Percentiles rank a stretch among this genome's conserved stretches.
These are phyloP conservation scores for Ciconia nigra DNA, from an alignment of 2,797 vertebrate species.

Conservation along the genomic window DNA sequence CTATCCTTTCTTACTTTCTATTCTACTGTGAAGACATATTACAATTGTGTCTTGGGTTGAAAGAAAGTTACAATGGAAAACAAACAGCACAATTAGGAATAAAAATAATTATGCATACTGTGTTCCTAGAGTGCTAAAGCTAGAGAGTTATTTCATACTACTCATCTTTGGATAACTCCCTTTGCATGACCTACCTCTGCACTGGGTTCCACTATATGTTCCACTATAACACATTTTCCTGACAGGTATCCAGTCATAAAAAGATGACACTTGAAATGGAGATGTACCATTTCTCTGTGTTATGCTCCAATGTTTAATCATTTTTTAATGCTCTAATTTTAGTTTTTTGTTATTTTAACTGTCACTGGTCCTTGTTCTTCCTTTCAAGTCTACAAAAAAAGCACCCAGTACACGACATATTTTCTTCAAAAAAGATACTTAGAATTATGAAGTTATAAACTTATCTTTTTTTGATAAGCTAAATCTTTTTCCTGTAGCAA, in stretches of 20 bases:
- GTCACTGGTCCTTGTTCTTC: neutral
- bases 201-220: neutral
- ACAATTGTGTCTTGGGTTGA: neutral
- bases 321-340: neutral
- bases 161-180: neutral
- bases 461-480: neutral
- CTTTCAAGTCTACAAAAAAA: neutral
- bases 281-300: neutral
- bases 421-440: neutral
- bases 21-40: neutral
- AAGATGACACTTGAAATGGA: neutral
- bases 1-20: neutral
- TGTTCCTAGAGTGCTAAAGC: neutral
- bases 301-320: neutral
- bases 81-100: neutral
- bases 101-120: neutral
- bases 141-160: neutral
- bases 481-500: neutral
- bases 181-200: neutral
- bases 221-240: neutral
- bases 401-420: fast-evolving
- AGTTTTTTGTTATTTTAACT: neutral
- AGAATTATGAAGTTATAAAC: neutral
- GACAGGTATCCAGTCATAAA: neutral
- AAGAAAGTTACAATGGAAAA: neutral